Evolutionary conservation across 2,113 vertebrate species (phyloP).

Genomic region (Bucco capensis): DNA sequence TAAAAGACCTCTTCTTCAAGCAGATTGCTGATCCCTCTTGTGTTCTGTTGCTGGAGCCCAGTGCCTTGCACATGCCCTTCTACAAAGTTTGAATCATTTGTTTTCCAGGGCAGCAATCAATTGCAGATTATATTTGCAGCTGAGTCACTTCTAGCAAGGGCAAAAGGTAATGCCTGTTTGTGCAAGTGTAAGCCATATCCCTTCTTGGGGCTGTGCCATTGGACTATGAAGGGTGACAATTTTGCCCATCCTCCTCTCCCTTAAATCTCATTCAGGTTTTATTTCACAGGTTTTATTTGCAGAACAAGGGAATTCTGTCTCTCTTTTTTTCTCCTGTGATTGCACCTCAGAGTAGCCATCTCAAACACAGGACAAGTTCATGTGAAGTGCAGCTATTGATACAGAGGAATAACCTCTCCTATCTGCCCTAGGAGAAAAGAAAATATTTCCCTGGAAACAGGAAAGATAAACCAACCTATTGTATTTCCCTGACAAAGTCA

Average conservation of each 20-base stretch:
- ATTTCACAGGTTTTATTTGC: neutral
- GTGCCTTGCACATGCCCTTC: neutral
- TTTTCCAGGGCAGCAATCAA: slow-evolving; percentile 13
- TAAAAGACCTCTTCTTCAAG: neutral
- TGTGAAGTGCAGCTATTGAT: neutral
- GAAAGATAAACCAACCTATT: neutral
- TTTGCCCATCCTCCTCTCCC: neutral
- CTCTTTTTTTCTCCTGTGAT: neutral
- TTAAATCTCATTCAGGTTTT: neutral
- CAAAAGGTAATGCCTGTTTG: slow-evolving; percentile 24
- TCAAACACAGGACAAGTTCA: neutral
- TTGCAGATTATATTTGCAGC: neutral
- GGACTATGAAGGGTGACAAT: neutral
- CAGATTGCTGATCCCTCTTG: neutral
- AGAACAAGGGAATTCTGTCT: neutral
- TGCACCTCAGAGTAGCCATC: neutral
- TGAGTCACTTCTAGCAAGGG: slow-evolving; percentile 48
- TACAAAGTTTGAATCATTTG: slow-evolving; percentile 17
- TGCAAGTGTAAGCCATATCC: neutral
- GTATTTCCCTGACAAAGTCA: neutral
- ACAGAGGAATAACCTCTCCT: neutral
- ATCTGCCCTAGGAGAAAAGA: neutral
- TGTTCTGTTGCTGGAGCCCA: neutral
- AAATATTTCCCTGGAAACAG: neutral
- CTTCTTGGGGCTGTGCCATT: neutral